Conservation (phyloP, 2,797 vertebrate genomes). For the Cynopterus sphinx region DNA sequence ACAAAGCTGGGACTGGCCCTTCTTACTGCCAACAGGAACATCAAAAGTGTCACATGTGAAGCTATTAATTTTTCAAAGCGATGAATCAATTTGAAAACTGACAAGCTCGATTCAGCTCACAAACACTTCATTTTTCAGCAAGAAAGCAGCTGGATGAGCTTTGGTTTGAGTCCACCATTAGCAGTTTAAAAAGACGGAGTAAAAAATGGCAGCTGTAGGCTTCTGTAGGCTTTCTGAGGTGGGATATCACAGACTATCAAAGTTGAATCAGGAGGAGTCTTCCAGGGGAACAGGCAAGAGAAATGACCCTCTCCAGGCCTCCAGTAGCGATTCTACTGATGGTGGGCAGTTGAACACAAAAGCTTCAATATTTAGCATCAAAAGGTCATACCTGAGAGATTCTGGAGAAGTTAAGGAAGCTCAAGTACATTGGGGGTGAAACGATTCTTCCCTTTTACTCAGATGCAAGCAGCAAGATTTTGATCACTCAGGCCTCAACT, state of each 20-base stretch:
- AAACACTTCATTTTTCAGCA: conserved; percentile 50
- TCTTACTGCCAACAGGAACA: neutral
- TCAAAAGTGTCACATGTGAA: neutral
- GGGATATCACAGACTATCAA: neutral
- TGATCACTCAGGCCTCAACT: neutral
- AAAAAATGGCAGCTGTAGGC: neutral
- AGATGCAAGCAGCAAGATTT: neutral
- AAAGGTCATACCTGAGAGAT: neutral
- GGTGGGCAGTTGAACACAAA: neutral
- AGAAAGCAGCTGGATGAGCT: neutral
- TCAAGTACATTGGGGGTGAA: neutral
- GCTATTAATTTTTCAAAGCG: neutral
- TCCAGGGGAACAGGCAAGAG: neutral
- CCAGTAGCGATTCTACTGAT: neutral
- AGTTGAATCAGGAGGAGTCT: neutral
- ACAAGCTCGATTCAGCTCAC: conserved; percentile 40
- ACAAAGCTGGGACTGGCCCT: neutral
- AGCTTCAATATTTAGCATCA: neutral
- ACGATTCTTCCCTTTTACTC: neutral
- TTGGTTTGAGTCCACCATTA: neutral
- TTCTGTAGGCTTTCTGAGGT: neutral
- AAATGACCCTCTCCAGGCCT: neutral
- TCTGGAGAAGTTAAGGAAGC: neutral
- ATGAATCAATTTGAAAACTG: neutral
- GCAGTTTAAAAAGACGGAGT: neutral